Evolutionary conservation across 53 echinoderm and acorn worm species (phyloP), one percentile per base, ranked within the genome.

Genomic region (Actinopyga echinites): DNA sequence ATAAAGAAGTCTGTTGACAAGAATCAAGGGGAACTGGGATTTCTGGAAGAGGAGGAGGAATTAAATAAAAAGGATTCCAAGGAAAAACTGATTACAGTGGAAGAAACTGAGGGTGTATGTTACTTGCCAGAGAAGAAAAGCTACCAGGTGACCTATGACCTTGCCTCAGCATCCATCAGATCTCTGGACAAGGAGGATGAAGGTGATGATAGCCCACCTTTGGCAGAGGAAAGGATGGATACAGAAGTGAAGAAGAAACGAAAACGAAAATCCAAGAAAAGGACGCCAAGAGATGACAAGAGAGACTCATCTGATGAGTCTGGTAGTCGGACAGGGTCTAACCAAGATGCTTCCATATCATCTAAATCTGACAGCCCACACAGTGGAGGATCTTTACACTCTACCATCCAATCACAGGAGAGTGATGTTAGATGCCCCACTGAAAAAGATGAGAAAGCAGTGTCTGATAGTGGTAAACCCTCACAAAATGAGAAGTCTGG

Each of bases 41-140:
- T 35, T 24, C 10, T 43, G 11, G 83, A 49, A 28, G 77, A 65
- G 57, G 89, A 69, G 55, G 85, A 89, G 61, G 95, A 95, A 62
- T 84, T 95, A 65, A 85, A 74, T 82, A 93, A 89, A 26, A 86
- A 89, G 60, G 87, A 86, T 55, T 95, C 91, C 36, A 89, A 93
- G 23, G 91, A 91, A 35, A 87, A 89, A 45, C 71, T 96, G 8
- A 78, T 94, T 21, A 64, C 34, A 2, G 58, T 79, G 53, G 93
- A 93, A 19, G 93, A 94, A 26, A 69, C 89, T 1, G 92, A 78
- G 30, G 97, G 97, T 49, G 90, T 97, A 2, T 97, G 97, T 65
- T 90, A 90, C 69, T 60, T 94, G 38, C 97, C 97, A 32, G 42
- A 85, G 33, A 64, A 79, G 38, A 83, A 79, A 57, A 56, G 68